Percentiles rank a stretch among this genome's conserved stretches.
phyloP scores from a whole-genome alignment of 2,797 vertebrate genomes.

The Enteromius mattozi region DNA sequence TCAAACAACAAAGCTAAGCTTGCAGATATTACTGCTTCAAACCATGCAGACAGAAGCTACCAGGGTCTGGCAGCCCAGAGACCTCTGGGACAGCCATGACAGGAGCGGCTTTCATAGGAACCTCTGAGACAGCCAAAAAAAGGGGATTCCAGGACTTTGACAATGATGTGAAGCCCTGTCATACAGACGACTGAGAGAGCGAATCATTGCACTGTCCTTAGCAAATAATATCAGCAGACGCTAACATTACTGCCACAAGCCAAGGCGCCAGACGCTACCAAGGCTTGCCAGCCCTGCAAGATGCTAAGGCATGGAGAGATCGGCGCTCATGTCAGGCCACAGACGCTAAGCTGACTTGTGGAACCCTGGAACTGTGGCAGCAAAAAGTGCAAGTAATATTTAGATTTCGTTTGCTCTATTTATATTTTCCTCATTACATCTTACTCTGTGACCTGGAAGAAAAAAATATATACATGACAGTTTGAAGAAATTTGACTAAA shows the following conservation, averaged over 20 bases:
- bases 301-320: background rate
- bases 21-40: too few relatives aligned
- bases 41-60: background rate
- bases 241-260: background rate
- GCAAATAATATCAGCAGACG: background rate
- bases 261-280: background rate
- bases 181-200: background rate
- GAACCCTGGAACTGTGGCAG: background rate
- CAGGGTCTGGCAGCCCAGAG: background rate
- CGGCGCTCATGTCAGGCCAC: background rate
- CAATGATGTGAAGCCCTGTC: background rate
- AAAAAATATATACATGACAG: background rate
- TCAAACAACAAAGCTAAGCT: background rate
- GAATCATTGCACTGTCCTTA: background rate
- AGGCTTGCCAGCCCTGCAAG: background rate
- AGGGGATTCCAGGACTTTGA: background rate
- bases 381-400: background rate
- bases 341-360: background rate
- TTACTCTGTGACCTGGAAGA: background rate
- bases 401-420: background rate
- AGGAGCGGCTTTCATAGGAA: background rate
- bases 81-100: background rate
- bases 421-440: background rate
- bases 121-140: background rate
- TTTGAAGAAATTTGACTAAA: background rate